A percentile compares a stretch with the other conserved stretches of the same genome.
Conservation (phyloP, 2,888 invertebrate species). For the Conchocele bisecta region DNA sequence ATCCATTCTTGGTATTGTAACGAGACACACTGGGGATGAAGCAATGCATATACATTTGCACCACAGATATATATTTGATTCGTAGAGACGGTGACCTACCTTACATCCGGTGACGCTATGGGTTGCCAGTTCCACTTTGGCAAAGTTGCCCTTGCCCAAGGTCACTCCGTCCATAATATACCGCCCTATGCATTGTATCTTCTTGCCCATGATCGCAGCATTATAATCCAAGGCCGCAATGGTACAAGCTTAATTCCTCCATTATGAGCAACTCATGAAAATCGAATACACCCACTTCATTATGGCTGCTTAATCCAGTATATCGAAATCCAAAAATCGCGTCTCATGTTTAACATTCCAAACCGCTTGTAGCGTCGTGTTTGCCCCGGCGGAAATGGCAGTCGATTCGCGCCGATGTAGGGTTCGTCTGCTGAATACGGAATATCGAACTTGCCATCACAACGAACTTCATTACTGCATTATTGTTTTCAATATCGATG, state of each 20-base stretch:
- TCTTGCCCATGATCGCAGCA: constrained; percentile 80
- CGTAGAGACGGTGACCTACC: constrained; percentile 83
- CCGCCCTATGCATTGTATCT: constrained; percentile 86
- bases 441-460: constrained; percentile 3
- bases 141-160: constrained; percentile 90
- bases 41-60: too few species aligned
- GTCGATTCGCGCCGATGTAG: constrained; percentile 6
- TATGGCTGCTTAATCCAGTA: constrained; percentile 21
- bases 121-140: constrained; percentile 89
- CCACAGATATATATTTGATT: too few species aligned
- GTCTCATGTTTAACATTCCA: neutral
- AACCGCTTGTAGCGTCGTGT: neutral
- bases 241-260: constrained; percentile 24
- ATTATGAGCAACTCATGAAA: constrained; percentile 22
- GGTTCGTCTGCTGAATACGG: neutral
- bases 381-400: constrained; percentile 1
- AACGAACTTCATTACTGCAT: constrained; percentile 8
- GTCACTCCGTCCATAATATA: constrained; percentile 89
- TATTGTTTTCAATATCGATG: too few species aligned
- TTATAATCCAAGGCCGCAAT: too few species aligned
- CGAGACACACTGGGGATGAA: too few species aligned
- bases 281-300: neutral
- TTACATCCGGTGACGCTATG: constrained; percentile 88
- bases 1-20: too few species aligned
- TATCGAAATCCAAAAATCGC: constrained; percentile 2